Conservation (phyloP, 2,888 invertebrate species). For the Scaptomyza parva region DNA sequence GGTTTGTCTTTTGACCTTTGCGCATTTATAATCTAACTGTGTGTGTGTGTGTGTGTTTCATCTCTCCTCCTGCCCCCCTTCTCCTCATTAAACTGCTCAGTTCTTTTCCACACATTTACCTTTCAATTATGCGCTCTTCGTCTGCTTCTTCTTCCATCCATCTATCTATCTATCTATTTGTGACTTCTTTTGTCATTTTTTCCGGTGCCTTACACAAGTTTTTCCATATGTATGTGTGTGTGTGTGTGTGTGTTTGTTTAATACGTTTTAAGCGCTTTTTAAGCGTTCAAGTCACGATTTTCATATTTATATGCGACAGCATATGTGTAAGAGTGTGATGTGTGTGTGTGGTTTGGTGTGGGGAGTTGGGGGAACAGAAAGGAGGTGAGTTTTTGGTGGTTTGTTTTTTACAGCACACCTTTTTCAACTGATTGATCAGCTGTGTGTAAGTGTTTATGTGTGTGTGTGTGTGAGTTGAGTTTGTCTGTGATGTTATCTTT, state of each 20-base stretch:
- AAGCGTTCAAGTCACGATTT: conserved; percentile 82
- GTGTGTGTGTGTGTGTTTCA: conserved; percentile 2
- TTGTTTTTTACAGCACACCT: conserved; percentile 45
- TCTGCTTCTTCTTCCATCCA: not conserved
- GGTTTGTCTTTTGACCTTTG: conserved; percentile 68
- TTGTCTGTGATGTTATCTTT: conserved; percentile 61
- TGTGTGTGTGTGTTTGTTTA: conserved; percentile 68
- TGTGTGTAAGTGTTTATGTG: conserved; percentile 27
- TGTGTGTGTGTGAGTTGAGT: conserved; percentile 29
- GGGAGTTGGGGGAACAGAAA: not conserved
- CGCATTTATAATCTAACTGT: conserved; percentile 59
- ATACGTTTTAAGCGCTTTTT: conserved; percentile 80
- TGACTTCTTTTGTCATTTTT: conserved; percentile 63
- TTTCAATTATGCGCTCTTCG: conserved; percentile 70
- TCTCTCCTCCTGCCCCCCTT: conserved; percentile 7
- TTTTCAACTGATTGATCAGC: conserved; percentile 76
- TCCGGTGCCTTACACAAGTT: conserved; percentile 64
- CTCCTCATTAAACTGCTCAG: not conserved
- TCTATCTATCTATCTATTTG: too few species aligned
- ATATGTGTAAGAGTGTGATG: conserved; percentile 10
- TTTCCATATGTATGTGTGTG: conserved; percentile 60
- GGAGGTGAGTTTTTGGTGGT: conserved; percentile 3
- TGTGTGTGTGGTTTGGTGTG: not conserved
- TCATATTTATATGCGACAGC: conserved; percentile 74
- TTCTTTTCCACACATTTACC: conserved; percentile 47